Evolutionary conservation across 1,140 invertebrate genomes (phyloP).

Genomic region (Aphidius ervi): DNA sequence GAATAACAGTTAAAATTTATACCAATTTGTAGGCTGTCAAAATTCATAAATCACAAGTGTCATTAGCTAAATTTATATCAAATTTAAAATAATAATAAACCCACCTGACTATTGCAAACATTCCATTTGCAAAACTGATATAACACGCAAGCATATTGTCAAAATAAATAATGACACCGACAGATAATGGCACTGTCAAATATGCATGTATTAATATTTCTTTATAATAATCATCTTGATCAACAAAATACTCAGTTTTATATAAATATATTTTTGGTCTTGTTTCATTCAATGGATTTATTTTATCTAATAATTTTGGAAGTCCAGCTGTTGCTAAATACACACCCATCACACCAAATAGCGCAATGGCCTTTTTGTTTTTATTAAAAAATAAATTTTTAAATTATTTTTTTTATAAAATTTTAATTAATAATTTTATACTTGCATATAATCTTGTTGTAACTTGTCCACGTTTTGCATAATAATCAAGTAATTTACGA

Average conservation of each 20-base stretch:
- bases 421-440: not conserved
- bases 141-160: slow-evolving; percentile 16
- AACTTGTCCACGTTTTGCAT: not conserved
- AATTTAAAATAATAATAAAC: not conserved
- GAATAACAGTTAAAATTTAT: too few relatives aligned
- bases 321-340: slow-evolving; percentile 12
- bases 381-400: not conserved
- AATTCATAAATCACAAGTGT: too few relatives aligned
- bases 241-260: slow-evolving; percentile 17
- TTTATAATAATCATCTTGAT: slow-evolving; percentile 19
- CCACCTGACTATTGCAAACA: slow-evolving; percentile 10
- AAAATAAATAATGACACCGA: slow-evolving; percentile 16
- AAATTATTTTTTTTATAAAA: too few relatives aligned
- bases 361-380: not conserved
- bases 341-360: slow-evolving; percentile 7
- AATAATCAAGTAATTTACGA: not conserved
- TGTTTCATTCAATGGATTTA: slow-evolving; percentile 18
- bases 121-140: slow-evolving; percentile 19
- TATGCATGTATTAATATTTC: slow-evolving; percentile 16
- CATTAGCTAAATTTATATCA: too few relatives aligned
- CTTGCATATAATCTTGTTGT: slow-evolving; percentile 10
- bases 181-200: not conserved
- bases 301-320: slow-evolving; percentile 15
- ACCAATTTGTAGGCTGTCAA: too few relatives aligned
- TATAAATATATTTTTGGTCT: slow-evolving; percentile 3